phyloP scores from a whole-genome alignment of 2,888 invertebrate genomes.

The Pristionchus maxplancki region DNA sequence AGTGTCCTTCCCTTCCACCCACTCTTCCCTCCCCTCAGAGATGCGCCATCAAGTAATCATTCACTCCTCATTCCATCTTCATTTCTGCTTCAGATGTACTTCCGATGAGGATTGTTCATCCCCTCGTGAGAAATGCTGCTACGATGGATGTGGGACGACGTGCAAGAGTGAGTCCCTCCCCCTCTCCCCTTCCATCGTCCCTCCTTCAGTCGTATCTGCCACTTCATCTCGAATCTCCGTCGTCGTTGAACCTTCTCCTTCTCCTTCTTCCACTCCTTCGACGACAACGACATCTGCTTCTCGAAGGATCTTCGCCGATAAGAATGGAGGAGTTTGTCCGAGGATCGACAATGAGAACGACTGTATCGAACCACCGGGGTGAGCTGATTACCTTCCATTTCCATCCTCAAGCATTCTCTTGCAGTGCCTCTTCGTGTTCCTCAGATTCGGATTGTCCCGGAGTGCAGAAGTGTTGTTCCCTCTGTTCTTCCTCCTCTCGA shows the following conservation, averaged over 20 bases:
- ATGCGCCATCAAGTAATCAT: conserved; percentile 44
- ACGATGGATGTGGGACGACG: conserved; percentile 71
- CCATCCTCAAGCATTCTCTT: not conserved
- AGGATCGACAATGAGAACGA: not conserved
- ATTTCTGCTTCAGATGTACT: conserved; percentile 53
- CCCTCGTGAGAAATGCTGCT: conserved; percentile 71
- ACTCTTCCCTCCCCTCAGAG: conserved; percentile 47
- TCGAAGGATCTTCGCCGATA: not conserved
- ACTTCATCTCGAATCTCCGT: not conserved
- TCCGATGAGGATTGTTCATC: conserved; percentile 65
- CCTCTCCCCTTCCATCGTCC: not conserved
- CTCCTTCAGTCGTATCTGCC: conserved; percentile 7
- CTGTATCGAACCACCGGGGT: not conserved
- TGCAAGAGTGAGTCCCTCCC: conserved; percentile 55
- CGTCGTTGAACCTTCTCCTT: not conserved
- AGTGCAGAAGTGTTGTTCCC: conserved; percentile 71
- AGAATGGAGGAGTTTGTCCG: conserved; percentile 31
- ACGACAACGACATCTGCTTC: not conserved
- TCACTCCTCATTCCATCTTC: not conserved
- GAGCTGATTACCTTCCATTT: not conserved
- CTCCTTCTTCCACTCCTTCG: not conserved
- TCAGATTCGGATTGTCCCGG: conserved; percentile 66
- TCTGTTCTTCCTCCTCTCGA: conserved; percentile 65
- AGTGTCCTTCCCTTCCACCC: conserved; percentile 60
- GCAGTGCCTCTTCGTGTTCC: conserved; percentile 62